Evolutionary conservation across 2,888 invertebrate species (phyloP).

Genomic region (Neuroscelio doddi): DNA sequence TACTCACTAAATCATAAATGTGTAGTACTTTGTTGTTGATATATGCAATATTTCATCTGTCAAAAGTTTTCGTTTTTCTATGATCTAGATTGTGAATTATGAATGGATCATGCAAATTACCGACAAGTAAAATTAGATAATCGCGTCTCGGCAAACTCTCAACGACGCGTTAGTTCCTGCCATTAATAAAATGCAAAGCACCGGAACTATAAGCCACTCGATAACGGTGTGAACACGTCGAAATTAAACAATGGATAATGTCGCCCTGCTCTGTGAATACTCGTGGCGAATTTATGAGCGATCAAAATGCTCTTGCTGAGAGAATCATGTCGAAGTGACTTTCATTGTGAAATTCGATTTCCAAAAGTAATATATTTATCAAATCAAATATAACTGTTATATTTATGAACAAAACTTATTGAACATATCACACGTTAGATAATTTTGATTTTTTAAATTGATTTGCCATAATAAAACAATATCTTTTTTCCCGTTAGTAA

Average conservation of each 20-base stretch:
- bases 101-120: constrained; percentile 46
- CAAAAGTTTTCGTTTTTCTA: constrained; percentile 15
- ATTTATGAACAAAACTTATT: background rate
- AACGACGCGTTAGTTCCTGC: constrained; percentile 32
- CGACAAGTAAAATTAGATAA: constrained; percentile 45
- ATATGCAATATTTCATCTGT: too few relatives aligned
- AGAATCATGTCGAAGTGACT: constrained; percentile 20
- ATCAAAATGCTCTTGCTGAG: constrained; percentile 29
- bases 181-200: constrained; percentile 43
- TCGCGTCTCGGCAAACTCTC: constrained; percentile 42
- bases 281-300: constrained; percentile 41
- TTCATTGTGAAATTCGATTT: background rate
- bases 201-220: constrained; percentile 42
- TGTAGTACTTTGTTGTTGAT: too few relatives aligned
- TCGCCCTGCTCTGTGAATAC: constrained; percentile 26
- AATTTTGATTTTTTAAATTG: too few relatives aligned
- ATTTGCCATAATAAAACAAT: too few relatives aligned
- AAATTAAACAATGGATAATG: constrained; percentile 47
- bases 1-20: too few relatives aligned
- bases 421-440: background rate
- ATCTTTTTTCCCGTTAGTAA: too few relatives aligned
- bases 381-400: too few relatives aligned
- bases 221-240: constrained; percentile 45
- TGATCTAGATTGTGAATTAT: constrained; percentile 39
- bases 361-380: too few relatives aligned